Base-by-base conservation (phyloP, 1,140 invertebrate species). In the Camponotus floridanus region DNA sequence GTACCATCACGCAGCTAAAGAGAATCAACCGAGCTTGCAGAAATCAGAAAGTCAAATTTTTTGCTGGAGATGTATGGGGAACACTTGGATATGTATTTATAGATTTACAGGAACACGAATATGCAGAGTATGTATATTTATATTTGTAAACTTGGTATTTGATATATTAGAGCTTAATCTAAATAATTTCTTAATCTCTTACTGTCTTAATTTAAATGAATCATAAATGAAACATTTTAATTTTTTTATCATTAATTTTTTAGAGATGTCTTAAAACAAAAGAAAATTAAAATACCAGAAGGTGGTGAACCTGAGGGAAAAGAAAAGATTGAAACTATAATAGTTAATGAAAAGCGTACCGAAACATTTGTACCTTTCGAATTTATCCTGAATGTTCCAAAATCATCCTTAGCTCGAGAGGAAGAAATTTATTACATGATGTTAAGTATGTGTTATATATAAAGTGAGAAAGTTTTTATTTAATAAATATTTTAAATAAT, bases 11-110 rank as follows among this genome's bases (percentile, higher is more conserved):
- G 39, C 96, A 97, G 91, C 94, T 98, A 21, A 95, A 97, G 39
- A 96, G 96, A 88, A 96, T 99, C 2, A 97, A 99, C 94, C 95
- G 96, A 13, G 96, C 97, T 67, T 99, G 99, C 92, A 96, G 97
- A 26, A 96, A 97, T 31, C 95, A 97, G 55, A 97, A 97, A 31
- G 97, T 99, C 2, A 97, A 98, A 91, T 99, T 99, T 91, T 98
- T 98, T 91, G 97, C 97, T 91, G 98, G 98, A 0, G 98, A 99
- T 95, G 98, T 99, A 21, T 99, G 97, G 97, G 99, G 99, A 68
- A 97, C 97, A 93, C 98, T 98, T 96, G 99, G 99, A 2, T 99
- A 97, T 94, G 97, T 97, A 90, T 99, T 99, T 95, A 96, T 97
- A 48, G 99, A 99, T 96, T 96, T 99, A 18, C 97, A 97, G 57